phyloP scores from a whole-genome alignment of 2,113 vertebrate genomes.

The Clarias macrocephalus region DNA sequence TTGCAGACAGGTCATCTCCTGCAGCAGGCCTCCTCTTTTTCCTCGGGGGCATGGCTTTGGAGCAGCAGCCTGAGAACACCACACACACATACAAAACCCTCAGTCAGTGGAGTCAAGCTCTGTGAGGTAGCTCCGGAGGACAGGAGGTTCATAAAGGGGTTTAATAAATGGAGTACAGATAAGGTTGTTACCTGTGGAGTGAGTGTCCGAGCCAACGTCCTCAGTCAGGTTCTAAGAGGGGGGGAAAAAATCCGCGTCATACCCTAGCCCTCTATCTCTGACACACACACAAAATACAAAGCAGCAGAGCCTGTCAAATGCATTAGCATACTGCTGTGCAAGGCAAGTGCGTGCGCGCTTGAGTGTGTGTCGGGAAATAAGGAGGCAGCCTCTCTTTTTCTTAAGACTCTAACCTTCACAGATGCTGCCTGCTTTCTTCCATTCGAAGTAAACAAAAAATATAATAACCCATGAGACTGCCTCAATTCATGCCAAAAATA shows the following conservation, averaged over 20 bases:
- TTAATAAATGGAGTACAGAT: not conserved
- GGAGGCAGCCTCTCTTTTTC: constrained; percentile 52
- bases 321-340: constrained; percentile 39
- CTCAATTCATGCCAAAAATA: not conserved
- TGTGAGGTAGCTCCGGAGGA: not conserved
- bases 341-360: constrained; percentile 11
- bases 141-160: not conserved
- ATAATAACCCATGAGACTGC: constrained; percentile 3
- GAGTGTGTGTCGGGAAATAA: constrained; percentile 9
- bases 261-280: constrained; percentile 15
- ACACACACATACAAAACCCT: not conserved
- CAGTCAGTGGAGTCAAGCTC: not conserved
- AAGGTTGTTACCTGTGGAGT: constrained; percentile 84
- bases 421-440: constrained; percentile 20
- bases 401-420: constrained; percentile 44
- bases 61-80: constrained; percentile 83
- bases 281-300: constrained; percentile 29
- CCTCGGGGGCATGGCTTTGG: constrained; percentile 97
- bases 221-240: constrained; percentile 90
- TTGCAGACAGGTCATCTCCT: constrained; percentile 94
- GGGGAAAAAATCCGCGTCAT: constrained; percentile 20
- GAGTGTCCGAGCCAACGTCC: constrained; percentile 93
- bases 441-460: not conserved
- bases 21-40: constrained; percentile 99
- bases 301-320: constrained; percentile 45